These are phyloP conservation scores for Oscarella lobularis DNA, from an alignment of 37 sponge, comb jelly and placozoan species.

Conservation along the genomic window DNA sequence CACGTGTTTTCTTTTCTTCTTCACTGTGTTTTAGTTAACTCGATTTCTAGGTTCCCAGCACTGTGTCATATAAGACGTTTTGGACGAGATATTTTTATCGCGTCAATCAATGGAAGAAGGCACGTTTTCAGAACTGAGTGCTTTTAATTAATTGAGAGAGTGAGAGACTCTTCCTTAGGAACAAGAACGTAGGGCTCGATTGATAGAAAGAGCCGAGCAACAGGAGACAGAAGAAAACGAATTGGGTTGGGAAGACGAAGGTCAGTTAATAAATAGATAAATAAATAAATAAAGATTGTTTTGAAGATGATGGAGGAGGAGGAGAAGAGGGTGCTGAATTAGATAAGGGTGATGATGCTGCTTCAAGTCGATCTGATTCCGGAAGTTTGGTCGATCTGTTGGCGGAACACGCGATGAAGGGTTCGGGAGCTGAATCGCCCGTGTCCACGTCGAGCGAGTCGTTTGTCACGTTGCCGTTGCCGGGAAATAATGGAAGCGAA, in stretches of 20 bases:
- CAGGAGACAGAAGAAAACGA: not conserved
- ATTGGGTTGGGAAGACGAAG: not conserved
- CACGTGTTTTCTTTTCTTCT: no score
- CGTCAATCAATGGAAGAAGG: not conserved
- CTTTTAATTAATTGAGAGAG: no score
- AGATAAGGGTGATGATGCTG: no score
- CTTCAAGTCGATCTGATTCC: no score
- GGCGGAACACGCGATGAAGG: no score
- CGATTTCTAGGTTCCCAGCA: not conserved
- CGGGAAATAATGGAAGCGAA: not conserved
- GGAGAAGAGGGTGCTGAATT: no score
- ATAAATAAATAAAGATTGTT: no score
- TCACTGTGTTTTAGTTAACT: no score
- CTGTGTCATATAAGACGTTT: not conserved
- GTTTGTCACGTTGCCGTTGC: not conserved
- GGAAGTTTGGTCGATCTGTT: no score
- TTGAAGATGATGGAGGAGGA: no score
- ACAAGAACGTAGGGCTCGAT: not conserved
- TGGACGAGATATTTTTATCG: not conserved
- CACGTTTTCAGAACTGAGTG: no score
- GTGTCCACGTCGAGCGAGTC: not conserved
- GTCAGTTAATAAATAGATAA: no score
- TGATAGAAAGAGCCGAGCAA: not conserved
- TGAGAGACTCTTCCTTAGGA: not conserved
- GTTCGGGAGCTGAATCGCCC: not conserved